phyloP scores from a whole-genome alignment of 2,797 vertebrate species.

The Pogoniulus pusillus region DNA sequence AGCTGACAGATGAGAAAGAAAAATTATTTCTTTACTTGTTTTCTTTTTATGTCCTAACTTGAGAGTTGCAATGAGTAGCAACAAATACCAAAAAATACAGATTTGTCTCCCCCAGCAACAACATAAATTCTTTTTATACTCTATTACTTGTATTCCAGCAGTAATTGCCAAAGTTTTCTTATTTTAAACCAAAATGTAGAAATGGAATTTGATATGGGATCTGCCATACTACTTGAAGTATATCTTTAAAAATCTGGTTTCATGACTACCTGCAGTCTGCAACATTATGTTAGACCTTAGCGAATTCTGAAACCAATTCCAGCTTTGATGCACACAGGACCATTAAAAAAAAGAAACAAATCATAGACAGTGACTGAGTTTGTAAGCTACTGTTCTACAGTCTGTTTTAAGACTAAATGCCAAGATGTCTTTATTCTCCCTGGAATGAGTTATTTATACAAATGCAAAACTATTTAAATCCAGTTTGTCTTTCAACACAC shows the following conservation, averaged over 20 bases:
- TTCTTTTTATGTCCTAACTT: neutral
- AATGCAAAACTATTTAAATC: neutral
- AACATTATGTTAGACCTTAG: neutral
- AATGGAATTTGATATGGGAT: neutral
- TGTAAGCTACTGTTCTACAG: neutral
- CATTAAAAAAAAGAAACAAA: neutral
- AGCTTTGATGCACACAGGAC: neutral
- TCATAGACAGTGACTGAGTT: neutral
- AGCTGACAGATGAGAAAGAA: neutral
- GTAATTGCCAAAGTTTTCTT: neutral
- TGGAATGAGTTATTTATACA: neutral
- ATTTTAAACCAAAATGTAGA: neutral
- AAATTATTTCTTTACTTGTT: neutral
- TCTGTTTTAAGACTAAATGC: neutral
- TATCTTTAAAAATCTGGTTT: neutral
- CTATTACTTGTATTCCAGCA: neutral
- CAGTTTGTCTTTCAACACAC: neutral
- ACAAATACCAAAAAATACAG: neutral
- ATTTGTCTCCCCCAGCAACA: neutral
- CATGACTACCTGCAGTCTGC: neutral
- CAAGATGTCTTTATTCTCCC: neutral
- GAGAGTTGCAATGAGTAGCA: neutral
- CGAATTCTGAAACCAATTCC: neutral
- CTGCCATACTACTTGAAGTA: accelerated
- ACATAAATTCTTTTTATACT: neutral